Evolutionary conservation across 2,888 invertebrate species (phyloP).

Genomic region (Drosophila leonis): DNA sequence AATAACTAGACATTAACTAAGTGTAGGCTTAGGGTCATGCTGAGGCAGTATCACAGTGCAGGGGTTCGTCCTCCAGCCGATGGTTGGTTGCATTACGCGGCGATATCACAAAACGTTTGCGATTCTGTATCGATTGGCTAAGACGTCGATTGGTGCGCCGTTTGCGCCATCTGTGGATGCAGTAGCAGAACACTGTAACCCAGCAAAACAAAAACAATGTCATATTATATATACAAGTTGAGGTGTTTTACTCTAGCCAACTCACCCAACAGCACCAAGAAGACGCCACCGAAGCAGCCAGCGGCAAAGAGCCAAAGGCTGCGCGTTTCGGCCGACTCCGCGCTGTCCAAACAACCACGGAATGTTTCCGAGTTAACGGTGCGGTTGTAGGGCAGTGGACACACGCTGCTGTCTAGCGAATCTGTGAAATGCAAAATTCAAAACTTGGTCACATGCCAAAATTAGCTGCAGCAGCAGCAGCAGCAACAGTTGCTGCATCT

Average conservation of each 20-base stretch:
- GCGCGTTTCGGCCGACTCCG: conserved; percentile 72
- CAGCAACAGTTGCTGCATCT: conserved; percentile 34
- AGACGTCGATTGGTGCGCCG: conserved; percentile 56
- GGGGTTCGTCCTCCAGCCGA: conserved; percentile 67
- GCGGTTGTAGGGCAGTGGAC: conserved; percentile 83
- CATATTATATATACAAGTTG: neutral
- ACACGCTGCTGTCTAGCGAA: conserved; percentile 65
- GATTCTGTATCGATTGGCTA: conserved; percentile 63
- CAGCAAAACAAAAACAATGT: neutral
- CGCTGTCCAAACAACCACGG: conserved; percentile 67
- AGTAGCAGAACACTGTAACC: conserved; percentile 79
- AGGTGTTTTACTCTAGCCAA: neutral
- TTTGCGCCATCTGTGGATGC: conserved; percentile 74
- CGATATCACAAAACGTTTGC: conserved; percentile 80
- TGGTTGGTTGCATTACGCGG: conserved; percentile 77
- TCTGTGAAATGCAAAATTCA: conserved; percentile 60
- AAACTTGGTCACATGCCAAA: conserved; percentile 70
- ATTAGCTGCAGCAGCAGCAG: conserved; percentile 55
- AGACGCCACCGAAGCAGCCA: conserved; percentile 72
- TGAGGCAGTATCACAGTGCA: conserved; percentile 82
- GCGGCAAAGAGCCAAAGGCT: conserved; percentile 78
- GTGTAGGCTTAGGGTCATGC: conserved; percentile 27
- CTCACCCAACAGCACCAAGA: conserved; percentile 76
- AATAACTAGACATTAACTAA: conserved; percentile 46
- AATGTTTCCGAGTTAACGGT: conserved; percentile 79